Evolutionary conservation across 2,888 invertebrate species (phyloP).

Genomic region (Temnothorax unifasciatus): DNA sequence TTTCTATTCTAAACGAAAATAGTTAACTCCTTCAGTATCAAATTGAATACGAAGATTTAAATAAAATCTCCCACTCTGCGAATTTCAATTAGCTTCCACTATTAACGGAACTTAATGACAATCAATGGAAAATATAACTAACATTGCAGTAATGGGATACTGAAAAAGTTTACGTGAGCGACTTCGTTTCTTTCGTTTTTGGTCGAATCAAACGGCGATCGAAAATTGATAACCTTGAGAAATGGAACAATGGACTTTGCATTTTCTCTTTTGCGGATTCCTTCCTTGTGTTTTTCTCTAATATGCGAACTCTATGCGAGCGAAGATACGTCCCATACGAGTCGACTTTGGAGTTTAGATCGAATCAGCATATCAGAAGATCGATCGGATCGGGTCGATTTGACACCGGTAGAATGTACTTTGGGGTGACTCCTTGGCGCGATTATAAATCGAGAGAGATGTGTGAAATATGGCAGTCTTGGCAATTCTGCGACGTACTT

Average conservation of each 20-base stretch:
- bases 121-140: slow-evolving; percentile 19
- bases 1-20: slow-evolving; percentile 17
- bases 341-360: slow-evolving; percentile 43
- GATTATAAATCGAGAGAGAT: slow-evolving; percentile 62
- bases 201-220: neutral
- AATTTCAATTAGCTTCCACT: slow-evolving; percentile 14
- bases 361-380: slow-evolving; percentile 50
- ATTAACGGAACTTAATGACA: slow-evolving; percentile 16
- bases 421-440: slow-evolving; percentile 58
- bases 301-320: slow-evolving; percentile 15
- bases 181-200: neutral
- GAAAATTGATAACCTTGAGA: slow-evolving; percentile 23
- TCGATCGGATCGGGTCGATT: slow-evolving; percentile 55
- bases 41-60: slow-evolving; percentile 21
- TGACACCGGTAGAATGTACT: slow-evolving; percentile 49
- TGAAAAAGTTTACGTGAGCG: slow-evolving; percentile 29
- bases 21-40: slow-evolving; percentile 25
- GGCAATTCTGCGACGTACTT: slow-evolving; percentile 64
- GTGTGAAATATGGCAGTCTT: slow-evolving; percentile 73
- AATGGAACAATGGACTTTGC: slow-evolving; percentile 24
- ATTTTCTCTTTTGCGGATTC: slow-evolving; percentile 2
- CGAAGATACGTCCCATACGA: slow-evolving; percentile 24
- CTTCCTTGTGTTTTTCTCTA: neutral
- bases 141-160: slow-evolving; percentile 3
- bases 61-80: neutral